Conservation (phyloP, 2,113 vertebrate genomes). For the Oryzias woworae region DNA sequence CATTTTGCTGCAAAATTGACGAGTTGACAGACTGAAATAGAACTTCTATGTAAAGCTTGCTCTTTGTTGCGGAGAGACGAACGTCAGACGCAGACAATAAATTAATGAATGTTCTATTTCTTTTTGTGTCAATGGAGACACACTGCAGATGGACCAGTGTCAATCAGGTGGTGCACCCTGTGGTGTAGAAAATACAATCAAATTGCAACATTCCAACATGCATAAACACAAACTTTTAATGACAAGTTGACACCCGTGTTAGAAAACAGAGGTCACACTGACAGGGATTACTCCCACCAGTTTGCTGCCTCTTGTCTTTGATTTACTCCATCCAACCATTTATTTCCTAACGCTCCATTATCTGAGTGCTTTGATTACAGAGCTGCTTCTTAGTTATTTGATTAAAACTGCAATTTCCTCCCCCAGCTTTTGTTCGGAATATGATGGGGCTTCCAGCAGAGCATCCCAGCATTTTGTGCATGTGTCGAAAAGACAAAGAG, state of each 20-base stretch:
- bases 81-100: too few species aligned
- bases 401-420: constrained; percentile 57
- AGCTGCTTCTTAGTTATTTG: constrained; percentile 47
- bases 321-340: constrained; percentile 36
- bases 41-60: too few species aligned
- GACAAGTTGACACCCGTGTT: constrained; percentile 12
- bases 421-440: constrained; percentile 46
- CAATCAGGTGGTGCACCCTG: too few species aligned
- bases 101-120: too few species aligned
- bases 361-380: constrained; percentile 57
- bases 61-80: too few species aligned
- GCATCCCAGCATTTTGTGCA: constrained; percentile 22
- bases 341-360: constrained; percentile 41
- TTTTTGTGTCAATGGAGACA: too few species aligned
- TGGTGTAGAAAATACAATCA: too few species aligned
- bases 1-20: too few species aligned
- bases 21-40: too few species aligned
- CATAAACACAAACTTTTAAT: background rate
- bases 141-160: too few species aligned
- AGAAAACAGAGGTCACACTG: constrained; percentile 14
- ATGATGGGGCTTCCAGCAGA: constrained; percentile 31
- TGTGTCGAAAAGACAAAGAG: constrained; percentile 23
- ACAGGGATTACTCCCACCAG: constrained; percentile 17
- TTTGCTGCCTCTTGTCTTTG: constrained; percentile 35
- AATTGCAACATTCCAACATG: background rate